Evolutionary conservation across 2,888 invertebrate species (phyloP).

Genomic region (Malthinus flaveolus): DNA sequence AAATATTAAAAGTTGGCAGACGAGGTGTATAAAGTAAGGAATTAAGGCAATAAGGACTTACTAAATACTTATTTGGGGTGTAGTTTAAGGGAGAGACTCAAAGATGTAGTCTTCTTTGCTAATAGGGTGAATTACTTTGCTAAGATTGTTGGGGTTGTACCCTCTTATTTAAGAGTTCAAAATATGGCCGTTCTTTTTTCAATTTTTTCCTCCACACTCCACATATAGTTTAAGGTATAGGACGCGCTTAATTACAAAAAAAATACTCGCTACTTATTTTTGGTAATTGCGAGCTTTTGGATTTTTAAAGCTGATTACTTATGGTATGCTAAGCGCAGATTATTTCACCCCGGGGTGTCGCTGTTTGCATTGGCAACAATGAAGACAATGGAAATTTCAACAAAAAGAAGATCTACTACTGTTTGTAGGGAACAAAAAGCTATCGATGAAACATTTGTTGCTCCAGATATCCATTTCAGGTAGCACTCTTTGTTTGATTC

Average conservation of each 20-base stretch:
- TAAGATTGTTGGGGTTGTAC: constrained; percentile 32
- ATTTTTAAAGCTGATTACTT: constrained; percentile 47
- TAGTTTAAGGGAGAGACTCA: constrained; percentile 29
- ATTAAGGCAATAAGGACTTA: constrained; percentile 31
- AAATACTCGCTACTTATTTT: too few relatives aligned
- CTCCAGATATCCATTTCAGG: constrained; percentile 31
- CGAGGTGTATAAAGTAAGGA: constrained; percentile 24
- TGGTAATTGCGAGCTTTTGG: constrained; percentile 5
- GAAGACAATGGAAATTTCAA: constrained; percentile 45
- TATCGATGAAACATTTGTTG: constrained; percentile 40
- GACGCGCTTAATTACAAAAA: too few relatives aligned
- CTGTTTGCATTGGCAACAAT: constrained; percentile 49
- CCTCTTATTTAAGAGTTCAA: constrained; percentile 28
- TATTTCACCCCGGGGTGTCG: constrained; percentile 53
- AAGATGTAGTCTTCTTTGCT: constrained; percentile 36
- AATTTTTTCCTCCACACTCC: too few relatives aligned
- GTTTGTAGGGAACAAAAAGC: constrained; percentile 36
- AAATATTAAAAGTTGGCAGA: constrained; percentile 10
- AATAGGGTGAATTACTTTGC: constrained; percentile 41
- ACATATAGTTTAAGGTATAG: too few relatives aligned
- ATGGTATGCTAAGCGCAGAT: constrained; percentile 46
- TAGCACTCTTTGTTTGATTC: constrained; percentile 31
- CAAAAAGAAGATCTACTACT: constrained; percentile 48
- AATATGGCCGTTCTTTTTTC: constrained; percentile 25
- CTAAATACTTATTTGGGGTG: constrained; percentile 32